Conservation (phyloP, 2,888 invertebrate genomes). For the Tachina lurida region DNA sequence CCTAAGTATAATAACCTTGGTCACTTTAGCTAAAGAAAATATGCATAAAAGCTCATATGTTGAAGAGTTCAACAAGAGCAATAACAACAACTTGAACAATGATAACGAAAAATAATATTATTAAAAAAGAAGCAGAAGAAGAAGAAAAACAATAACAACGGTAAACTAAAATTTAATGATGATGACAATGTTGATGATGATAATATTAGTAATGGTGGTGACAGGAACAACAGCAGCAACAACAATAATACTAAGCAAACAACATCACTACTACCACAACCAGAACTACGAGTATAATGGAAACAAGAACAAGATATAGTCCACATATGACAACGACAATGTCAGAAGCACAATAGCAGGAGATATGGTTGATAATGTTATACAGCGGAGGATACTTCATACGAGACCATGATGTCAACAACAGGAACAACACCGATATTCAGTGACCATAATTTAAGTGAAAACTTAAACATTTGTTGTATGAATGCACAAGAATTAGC, state of each 20-base stretch:
- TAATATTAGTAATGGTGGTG: slow-evolving; percentile 44
- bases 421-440: slow-evolving; percentile 67
- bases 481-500: background rate
- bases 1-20: slow-evolving; percentile 62
- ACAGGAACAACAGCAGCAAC: slow-evolving; percentile 55
- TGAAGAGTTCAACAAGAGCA: slow-evolving; percentile 58
- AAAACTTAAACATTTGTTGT: slow-evolving; percentile 50
- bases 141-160: slow-evolving; percentile 41
- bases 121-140: slow-evolving; percentile 24
- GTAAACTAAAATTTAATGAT: slow-evolving; percentile 53
- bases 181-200: slow-evolving; percentile 49
- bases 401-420: slow-evolving; percentile 67
- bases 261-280: slow-evolving; percentile 41
- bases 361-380: slow-evolving; percentile 52
- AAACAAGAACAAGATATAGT: slow-evolving; percentile 15
- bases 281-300: slow-evolving; percentile 16
- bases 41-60: slow-evolving; percentile 53
- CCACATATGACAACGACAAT: slow-evolving; percentile 59
- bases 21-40: slow-evolving; percentile 56
- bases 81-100: slow-evolving; percentile 56
- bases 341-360: slow-evolving; percentile 44
- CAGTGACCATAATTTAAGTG: slow-evolving; percentile 70
- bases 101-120: slow-evolving; percentile 13
- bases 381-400: slow-evolving; percentile 56
- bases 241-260: no score